Evolutionary conservation across 2,888 invertebrate species (phyloP), one percentile per base, ranked within the genome.

Genomic region (Dicroscelio sp.): DNA sequence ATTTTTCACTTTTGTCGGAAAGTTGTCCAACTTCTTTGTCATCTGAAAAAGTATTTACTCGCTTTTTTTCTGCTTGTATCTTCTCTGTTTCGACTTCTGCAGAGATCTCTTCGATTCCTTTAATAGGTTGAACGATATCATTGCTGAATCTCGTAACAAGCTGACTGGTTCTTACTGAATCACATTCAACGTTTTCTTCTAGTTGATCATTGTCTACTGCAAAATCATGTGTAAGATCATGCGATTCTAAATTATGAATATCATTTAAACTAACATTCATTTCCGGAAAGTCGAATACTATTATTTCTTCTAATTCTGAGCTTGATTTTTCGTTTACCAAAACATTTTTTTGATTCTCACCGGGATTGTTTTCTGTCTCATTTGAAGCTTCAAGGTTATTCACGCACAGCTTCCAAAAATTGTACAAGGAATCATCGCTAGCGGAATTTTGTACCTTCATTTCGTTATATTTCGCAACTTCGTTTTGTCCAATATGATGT

Each of bases 381-480:
- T 10, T 58, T 76, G n/a, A 71, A 71, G 14, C 52, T 48, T 80
- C 67, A 12, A 58, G 10, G n/a, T 82, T 85, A 35, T 52, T 75
- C 1, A 25, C 27, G 58, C 84, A 85, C 23, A 63, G 76, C 23
- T 65, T 65, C 75, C 85, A 76, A 38, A 85, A 71, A 20, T 55
- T 76, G 55, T 75, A 85, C 33, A 75, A 65, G 48, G 84, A 23
- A 17, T 85, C 65, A 4, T 63, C 55, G 25, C 43, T 58, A 67
- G n/a, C 25, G 31, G 35, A 17, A 65, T 85, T 48, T 31, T 20
- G 10, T 31, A 43, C 43, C n/a, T 63, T 75, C 12, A 63, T 31
- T 17, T 63, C 33, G n/a, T 52, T 75, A 31, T 43, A 84, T 38
- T 25, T 76, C 12, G 52, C 6, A 12, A 63, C 17, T 85, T 85